Percentiles rank a stretch among this genome's conserved stretches.
These are phyloP conservation scores for Sylvia atricapilla DNA, from an alignment of 2,113 vertebrate species.

Conservation along the genomic window DNA sequence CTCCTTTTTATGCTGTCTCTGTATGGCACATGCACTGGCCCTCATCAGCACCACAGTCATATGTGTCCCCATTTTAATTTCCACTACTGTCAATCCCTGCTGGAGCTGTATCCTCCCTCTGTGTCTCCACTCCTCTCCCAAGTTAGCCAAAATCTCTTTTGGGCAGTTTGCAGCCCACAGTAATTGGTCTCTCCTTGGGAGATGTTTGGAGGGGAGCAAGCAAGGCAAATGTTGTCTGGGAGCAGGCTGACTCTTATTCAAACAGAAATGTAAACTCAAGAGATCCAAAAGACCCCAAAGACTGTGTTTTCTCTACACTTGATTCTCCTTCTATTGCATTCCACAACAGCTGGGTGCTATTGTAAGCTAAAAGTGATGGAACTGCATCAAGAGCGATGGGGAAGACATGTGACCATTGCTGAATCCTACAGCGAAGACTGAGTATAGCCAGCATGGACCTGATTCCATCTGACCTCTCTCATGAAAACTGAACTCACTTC, in stretches of 20 bases:
- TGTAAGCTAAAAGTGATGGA: background rate
- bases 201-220: background rate
- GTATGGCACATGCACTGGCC: background rate
- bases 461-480: background rate
- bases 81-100: background rate
- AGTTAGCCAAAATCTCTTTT: background rate
- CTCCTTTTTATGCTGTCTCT: fast-evolving
- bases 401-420: background rate
- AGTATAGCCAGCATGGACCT: too few relatives aligned
- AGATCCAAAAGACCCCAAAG: background rate
- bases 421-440: background rate
- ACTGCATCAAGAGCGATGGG: background rate
- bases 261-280: background rate
- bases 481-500: background rate
- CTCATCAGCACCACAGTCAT: fast-evolving
- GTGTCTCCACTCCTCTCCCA: background rate
- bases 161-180: fast-evolving
- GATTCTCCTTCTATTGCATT: background rate
- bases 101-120: background rate
- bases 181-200: background rate
- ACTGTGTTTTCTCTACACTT: background rate
- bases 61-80: background rate
- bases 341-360: background rate
- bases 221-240: background rate
- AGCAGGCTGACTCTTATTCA: background rate